Evolutionary conservation across 2,113 vertebrate species (phyloP), one percentile per base, ranked within the genome.

Genomic region (Ptilonorhynchus violaceus): DNA sequence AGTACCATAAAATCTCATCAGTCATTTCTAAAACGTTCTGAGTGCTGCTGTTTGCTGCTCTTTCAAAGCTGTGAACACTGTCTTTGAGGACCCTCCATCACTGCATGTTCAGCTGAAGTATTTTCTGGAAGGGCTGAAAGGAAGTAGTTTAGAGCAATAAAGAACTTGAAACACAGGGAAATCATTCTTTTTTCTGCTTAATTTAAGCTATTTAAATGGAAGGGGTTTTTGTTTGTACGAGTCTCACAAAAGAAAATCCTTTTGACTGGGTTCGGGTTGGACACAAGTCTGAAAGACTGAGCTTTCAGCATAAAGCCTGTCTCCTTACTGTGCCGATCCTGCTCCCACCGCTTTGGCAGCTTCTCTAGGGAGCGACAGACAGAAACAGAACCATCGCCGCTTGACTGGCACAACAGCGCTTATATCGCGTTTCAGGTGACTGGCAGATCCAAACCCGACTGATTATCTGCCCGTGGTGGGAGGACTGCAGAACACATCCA

Each of bases 1-100:
- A 96, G 84, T 69, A 85, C 53, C 91, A 92, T 90, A 91, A 96
- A 96, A 88, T 94, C 62, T 91, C 82, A 96, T 94, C 92, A 96
- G 73, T 95, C 86, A 92, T 92, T 96, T 91, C 85, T 93, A 94
- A 92, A 97, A 86, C 5, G 10, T 89, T 93, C 74, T 70, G 77
- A 94, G 67, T 87, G 47, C 59, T 64, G 56, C 70, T 83, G 88
- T 86, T 97, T 85, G 74, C 73, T 87, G 62, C 49, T 93, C 27
- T 90, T 96, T 91, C 69, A 88, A 72, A 95, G 76, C 79, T 73
- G 83, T 46, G 62, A 95, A 66, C 63, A 14, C 25, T 76, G 55
- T 44, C 44, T 96, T 94, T 86, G 93, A 94, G 91, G 41, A 88
- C 74, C 24, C 89, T 96, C 67, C 89, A 92, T 95, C 81, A 92